A percentile compares a stretch with the other conserved stretches of the same genome.
These are phyloP conservation scores for Ephialtes manifestator DNA, from an alignment of 2,888 invertebrate genomes.

Conservation along the genomic window DNA sequence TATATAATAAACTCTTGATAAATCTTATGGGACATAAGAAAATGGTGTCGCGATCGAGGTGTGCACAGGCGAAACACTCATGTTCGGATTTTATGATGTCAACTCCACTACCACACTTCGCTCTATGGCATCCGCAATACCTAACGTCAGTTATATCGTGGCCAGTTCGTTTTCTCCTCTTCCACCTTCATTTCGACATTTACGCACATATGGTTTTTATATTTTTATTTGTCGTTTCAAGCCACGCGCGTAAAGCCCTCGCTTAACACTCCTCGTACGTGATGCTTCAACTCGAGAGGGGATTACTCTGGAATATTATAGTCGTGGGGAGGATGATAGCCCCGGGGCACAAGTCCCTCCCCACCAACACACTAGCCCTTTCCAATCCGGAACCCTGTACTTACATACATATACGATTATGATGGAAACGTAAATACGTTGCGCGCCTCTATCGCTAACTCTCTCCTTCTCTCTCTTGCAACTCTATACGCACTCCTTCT, in stretches of 20 bases:
- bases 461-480: conserved; percentile 12
- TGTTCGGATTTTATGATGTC: conserved; percentile 14
- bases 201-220: conserved; percentile 37
- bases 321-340: conserved; percentile 59
- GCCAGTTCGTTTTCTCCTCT: not conserved
- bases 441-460: conserved; percentile 2
- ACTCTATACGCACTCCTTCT: conserved; percentile 46
- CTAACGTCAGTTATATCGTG: not conserved
- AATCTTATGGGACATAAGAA: conserved; percentile 14
- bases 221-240: conserved; percentile 34
- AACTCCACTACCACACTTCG: not conserved
- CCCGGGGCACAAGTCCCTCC: conserved; percentile 55
- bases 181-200: conserved; percentile 13
- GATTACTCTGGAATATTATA: conserved; percentile 77
- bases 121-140: conserved; percentile 10
- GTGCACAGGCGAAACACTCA: not conserved
- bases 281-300: conserved; percentile 77
- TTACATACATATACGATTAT: conserved; percentile 75
- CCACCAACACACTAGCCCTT: conserved; percentile 23
- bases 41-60: conserved; percentile 4
- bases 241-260: conserved; percentile 77
- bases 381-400: conserved; percentile 60
- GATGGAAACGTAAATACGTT: conserved; percentile 75
- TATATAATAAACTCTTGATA: conserved; percentile 31
- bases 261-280: conserved; percentile 78